Evolutionary conservation across 2,888 invertebrate species (phyloP), one percentile per base, ranked within the genome.

Genomic region (Sinohyriopsis cumingii): DNA sequence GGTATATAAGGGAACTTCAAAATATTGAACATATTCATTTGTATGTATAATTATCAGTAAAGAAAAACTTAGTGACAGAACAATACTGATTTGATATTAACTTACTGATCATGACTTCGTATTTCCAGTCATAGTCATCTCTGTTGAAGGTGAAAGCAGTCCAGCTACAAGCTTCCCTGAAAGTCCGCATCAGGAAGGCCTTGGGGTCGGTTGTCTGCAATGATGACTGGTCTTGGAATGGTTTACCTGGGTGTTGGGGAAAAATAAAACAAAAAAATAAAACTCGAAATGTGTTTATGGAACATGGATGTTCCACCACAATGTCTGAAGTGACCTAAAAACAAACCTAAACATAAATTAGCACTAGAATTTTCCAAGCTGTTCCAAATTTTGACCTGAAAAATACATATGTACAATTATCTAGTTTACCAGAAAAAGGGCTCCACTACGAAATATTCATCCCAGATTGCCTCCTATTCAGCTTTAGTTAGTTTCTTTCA

Each of bases 101-200:
- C 89, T 85, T 78, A 89, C 89, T 81, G 24, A 90, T 87, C 71
- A 89, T 85, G 15, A 88, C 86, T 68, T 88, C 86, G 74, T 90
- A 90, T 70, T 87, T 90, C 90, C 90, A 90, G 69, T 89, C 83
- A 19, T 83, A 84, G 62, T 90, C 85, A 65, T 87, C 82, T 57
- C 89, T 80, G 78, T 89, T 87, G 68, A 89, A 85, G 15, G 89
- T 90, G 78, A 90, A 90, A 54, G 89, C 85, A 59, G 86, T 86
- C 89, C 90, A 90, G 55, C 87, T 87, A 78, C 90, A 90, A 0
- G 88, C 85, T 69, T 89, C 87, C 53, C 87, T 77, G 78, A 90
- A 90, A 64, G 88, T 89, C 69, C 80, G 81, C 24, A 79, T 78
- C 71, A 87, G 75, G 73, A 82, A 87, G 55, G 67, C 64, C 56